Percentiles rank a stretch among this genome's conserved stretches.
Evolutionary conservation across 2,888 invertebrate species (phyloP).

Genomic region (Lepidochrysops patricia): DNA sequence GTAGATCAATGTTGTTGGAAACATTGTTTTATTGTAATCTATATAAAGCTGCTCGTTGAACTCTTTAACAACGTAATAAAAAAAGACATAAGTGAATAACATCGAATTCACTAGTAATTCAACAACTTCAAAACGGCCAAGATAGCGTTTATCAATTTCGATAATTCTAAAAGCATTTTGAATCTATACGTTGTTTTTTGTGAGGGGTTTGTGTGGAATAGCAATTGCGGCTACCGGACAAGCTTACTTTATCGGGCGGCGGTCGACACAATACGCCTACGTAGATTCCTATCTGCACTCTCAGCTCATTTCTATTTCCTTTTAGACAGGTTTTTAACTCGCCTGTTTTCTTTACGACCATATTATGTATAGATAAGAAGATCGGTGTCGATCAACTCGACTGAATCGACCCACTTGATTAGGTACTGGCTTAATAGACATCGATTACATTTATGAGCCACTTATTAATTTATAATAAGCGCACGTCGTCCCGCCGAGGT

Average conservation of each 20-base stretch:
- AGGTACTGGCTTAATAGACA: constrained; percentile 6
- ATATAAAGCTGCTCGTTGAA: background rate
- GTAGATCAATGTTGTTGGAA: background rate
- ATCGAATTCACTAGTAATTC: background rate
- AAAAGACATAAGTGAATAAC: background rate
- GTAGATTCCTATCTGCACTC: constrained; percentile 31
- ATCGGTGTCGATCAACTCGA: constrained; percentile 12
- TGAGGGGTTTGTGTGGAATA: constrained; percentile 33
- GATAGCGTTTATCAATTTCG: constrained; percentile 8
- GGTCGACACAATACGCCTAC: constrained; percentile 38
- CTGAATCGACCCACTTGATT: background rate
- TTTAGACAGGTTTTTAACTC: constrained; percentile 28
- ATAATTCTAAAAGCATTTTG: background rate
- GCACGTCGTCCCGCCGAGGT: background rate
- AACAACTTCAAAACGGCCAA: background rate
- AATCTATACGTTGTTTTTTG: constrained; percentile 32
- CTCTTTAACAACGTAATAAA: background rate
- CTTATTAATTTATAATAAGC: constrained; percentile 10
- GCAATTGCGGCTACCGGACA: constrained; percentile 43
- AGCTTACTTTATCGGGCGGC: constrained; percentile 54
- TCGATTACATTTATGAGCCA: constrained; percentile 11
- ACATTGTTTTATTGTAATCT: background rate
- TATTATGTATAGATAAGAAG: constrained; percentile 10
- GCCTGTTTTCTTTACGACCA: constrained; percentile 19
- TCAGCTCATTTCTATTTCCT: constrained; percentile 35